Conservation (phyloP, 2,888 invertebrate genomes). For the Drosophila dives region DNA sequence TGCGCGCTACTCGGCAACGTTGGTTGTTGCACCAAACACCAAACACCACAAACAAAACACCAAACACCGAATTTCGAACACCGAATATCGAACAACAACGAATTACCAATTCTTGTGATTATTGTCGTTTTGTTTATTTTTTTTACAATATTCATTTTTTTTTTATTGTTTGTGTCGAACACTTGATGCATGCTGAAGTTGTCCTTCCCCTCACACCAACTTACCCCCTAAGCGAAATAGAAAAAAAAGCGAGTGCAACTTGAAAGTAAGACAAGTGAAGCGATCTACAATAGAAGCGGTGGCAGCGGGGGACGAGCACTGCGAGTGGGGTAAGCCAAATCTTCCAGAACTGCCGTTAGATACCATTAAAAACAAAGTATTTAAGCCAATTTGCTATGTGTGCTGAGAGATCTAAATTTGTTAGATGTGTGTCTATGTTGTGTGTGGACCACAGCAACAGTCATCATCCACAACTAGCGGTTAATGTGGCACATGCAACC, state of each 20-base stretch:
- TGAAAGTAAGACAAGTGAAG: conserved; percentile 1
- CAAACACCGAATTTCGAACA: conserved; percentile 10
- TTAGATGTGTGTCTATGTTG: conserved; percentile 6
- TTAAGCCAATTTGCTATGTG: conserved; percentile 48
- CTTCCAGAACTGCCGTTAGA: conserved; percentile 45
- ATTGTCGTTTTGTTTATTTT: conserved; percentile 15
- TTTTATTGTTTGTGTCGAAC: conserved; percentile 16
- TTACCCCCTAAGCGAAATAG: background rate
- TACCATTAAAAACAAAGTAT: conserved; percentile 4
- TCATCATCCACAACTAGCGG: conserved; percentile 5
- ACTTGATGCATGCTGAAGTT: conserved; percentile 27
- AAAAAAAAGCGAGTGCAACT: conserved; percentile 24
- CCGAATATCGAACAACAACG: background rate
- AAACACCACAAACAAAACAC: conserved; percentile 10
- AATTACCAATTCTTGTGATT: conserved; percentile 17
- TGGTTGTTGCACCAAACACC: conserved; percentile 58
- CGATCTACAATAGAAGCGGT: background rate
- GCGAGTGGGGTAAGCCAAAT: conserved; percentile 44
- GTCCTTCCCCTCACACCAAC: conserved; percentile 12
- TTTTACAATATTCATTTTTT: conserved; percentile 9
- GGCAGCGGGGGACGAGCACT: background rate
- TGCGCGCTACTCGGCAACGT: conserved; percentile 67
- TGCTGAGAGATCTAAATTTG: conserved; percentile 45
- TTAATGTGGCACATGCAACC: conserved; percentile 23
- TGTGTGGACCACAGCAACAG: conserved; percentile 4